These are phyloP conservation scores for Trididemnum miniatum DNA, from an alignment of 23 tunicate genomes.

Conservation along the genomic window DNA sequence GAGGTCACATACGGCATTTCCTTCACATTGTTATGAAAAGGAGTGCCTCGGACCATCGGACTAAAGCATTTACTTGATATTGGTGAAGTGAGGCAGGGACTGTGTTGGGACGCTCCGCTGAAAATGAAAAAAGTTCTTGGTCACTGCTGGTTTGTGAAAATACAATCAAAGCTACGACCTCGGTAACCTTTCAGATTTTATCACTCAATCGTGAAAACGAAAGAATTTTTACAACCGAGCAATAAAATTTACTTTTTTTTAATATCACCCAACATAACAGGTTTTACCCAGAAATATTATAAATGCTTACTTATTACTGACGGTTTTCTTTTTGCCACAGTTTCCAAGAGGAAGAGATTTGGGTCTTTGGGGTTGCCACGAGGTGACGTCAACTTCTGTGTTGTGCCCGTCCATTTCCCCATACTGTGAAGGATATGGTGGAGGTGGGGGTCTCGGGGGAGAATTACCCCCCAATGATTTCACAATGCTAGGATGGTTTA, in stretches of 20 bases:
- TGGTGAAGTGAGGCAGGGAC: slow-evolving; percentile 44
- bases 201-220: no score
- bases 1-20: slow-evolving; percentile 24
- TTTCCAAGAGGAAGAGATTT: slow-evolving; percentile 77
- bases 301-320: not conserved
- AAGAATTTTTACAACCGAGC: no score
- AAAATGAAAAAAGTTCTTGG: not conserved
- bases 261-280: no score
- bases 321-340: slow-evolving; percentile 37
- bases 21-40: slow-evolving; percentile 17
- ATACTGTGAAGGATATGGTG: slow-evolving; percentile 42
- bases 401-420: not conserved
- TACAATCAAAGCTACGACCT: no score
- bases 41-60: slow-evolving; percentile 34
- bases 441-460: slow-evolving; percentile 55
- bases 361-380: slow-evolving; percentile 60
- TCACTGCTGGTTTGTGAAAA: no score
- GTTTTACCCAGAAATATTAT: no score
- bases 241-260: no score
- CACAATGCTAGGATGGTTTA: not conserved
- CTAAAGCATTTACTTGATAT: slow-evolving; percentile 3
- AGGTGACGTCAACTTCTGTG: not conserved
- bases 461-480: slow-evolving; percentile 15
- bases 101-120: slow-evolving; percentile 22
- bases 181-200: no score